Base-by-base conservation (phyloP, 2,113 vertebrate genomes). In the Silurus meridionalis region DNA sequence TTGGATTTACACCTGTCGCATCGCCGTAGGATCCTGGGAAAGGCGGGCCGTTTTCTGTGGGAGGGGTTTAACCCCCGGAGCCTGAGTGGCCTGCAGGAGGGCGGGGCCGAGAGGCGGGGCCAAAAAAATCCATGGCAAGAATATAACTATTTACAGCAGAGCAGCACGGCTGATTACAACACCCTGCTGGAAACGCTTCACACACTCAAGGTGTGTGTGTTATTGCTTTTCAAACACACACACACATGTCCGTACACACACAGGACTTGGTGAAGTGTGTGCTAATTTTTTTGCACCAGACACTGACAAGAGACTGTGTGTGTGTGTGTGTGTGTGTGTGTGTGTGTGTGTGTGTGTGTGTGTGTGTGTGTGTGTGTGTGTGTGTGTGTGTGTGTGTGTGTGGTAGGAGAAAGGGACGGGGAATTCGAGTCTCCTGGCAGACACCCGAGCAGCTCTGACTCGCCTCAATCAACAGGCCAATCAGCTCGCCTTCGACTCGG, bases 111-210 rank as follows among this genome's bases (percentile, higher is more conserved):
- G 80, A 96, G 95, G 93, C 97, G 95, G 92, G 94, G 89, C 78
- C 84, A 91, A 88, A 97, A 93, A 92, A 99, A 98, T 89, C 98
- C 98, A 2, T 99, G 98, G 98, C 98, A 98, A 90, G 98, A 99
- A 4, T 96, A 98, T 91, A 99, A 98, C 92, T 99, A 98, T 84
- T 96, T 99, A 8, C 95, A 97, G 94, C 97, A 95, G 89, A 96
- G 96, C 61, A 96, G 94, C 87, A 93, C 95, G 0, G 95, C 94
- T 0, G 97, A 98, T 83, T 96, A 97, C 66, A 96, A 95, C 91
- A 95, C 93, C 90, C 94, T 99, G 13, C 95, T 99, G 97, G 98
- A 99, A 88, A 95, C 95, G 0, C 97, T 99, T 19, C 98, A 97
- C 92, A 96, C 95, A 3, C 93, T 99, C 23, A 99, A 99, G 97